These are phyloP conservation scores for Channa argus DNA, from an alignment of 2,113 vertebrate genomes.

Conservation along the genomic window DNA sequence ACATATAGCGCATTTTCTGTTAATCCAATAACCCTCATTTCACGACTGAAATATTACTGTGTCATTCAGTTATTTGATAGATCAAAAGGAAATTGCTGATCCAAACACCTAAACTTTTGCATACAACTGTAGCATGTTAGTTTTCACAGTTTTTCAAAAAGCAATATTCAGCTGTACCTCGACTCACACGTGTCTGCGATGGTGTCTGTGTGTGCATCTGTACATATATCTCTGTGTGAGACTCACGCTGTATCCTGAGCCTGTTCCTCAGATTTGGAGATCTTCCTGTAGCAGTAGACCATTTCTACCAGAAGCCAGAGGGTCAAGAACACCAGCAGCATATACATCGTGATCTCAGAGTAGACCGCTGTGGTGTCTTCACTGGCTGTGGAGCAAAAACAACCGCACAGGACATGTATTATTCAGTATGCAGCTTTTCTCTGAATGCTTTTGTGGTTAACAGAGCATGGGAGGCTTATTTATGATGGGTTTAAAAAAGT, in stretches of 20 bases:
- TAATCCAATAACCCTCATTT: too few relatives aligned
- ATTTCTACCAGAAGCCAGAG: conserved; percentile 97
- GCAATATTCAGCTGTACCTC: neutral
- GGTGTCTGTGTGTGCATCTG: conserved; percentile 10
- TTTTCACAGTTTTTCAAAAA: neutral
- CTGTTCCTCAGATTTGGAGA: conserved; percentile 94
- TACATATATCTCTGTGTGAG: conserved; percentile 5
- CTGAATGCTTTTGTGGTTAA: conserved; percentile 2
- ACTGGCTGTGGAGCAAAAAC: conserved; percentile 82
- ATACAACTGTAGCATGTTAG: neutral
- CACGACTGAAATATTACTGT: too few relatives aligned
- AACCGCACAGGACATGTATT: conserved; percentile 49
- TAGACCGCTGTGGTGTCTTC: conserved; percentile 89
- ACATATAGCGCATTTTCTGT: too few relatives aligned
- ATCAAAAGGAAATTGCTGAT: too few relatives aligned
- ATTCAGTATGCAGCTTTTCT: conserved; percentile 43
- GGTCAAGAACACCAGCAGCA: conserved; percentile 96
- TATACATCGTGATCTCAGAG: conserved; percentile 99
- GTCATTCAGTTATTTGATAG: too few relatives aligned
- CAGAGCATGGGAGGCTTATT: conserved; percentile 6
- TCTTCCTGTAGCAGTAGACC: conserved; percentile 98
- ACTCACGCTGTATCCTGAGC: conserved; percentile 94
- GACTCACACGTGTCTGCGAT: conserved; percentile 6
- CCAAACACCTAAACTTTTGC: too few relatives aligned
- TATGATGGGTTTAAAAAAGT: conserved; percentile 9